Conservation (phyloP, 1,140 invertebrate species). For the Physella acuta region DNA sequence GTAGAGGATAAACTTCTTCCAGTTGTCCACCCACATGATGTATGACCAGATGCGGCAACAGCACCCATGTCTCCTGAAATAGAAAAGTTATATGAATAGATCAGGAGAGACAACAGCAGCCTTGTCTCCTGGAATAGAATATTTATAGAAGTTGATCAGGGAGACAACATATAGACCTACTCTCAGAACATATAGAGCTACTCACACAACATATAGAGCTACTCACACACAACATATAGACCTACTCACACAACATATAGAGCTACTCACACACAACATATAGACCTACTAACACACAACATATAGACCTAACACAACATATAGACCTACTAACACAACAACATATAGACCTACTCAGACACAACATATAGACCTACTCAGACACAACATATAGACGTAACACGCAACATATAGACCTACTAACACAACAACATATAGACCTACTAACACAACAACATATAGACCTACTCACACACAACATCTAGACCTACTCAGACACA, state of each 20-base stretch:
- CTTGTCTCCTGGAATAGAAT: slow-evolving; percentile 32
- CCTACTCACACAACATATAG: background rate
- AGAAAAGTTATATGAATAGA: slow-evolving; percentile 34
- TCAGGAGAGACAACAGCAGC: slow-evolving; percentile 45
- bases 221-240: background rate
- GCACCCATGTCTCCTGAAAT: slow-evolving; percentile 39
- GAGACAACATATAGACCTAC: background rate
- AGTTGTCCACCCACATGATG: slow-evolving; percentile 46
- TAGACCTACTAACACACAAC: background rate
- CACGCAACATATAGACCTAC: background rate
- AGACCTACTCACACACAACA: slow-evolving; percentile 48
- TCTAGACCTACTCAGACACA: slow-evolving; percentile 38
- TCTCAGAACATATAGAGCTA: background rate
- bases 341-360: background rate
- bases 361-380: background rate
- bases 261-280: background rate
- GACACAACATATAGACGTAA: too few species aligned
- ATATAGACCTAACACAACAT: background rate
- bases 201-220: background rate
- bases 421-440: background rate
- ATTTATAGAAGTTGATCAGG: background rate
- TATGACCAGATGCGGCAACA: slow-evolving; percentile 40
- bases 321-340: background rate
- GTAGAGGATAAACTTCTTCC: slow-evolving; percentile 47
- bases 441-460: too few species aligned